Evolutionary conservation across 2,888 invertebrate genomes (phyloP).

Genomic region (Alviniconcha strummeri): DNA sequence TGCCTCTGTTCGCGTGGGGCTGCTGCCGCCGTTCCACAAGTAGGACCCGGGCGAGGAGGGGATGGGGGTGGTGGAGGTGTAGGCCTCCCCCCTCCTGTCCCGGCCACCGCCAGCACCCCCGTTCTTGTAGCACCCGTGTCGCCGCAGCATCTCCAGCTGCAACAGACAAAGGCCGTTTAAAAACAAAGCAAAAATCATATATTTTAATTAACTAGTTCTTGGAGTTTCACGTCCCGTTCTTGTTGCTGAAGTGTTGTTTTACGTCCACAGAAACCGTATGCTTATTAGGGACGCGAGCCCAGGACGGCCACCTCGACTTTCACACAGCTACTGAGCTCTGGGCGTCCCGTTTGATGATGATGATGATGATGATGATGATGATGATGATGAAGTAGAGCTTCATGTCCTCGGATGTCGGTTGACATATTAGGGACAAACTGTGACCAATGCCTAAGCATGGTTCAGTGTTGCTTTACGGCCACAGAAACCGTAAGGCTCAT

Average conservation of each 20-base stretch:
- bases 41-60: slow-evolving; percentile 29
- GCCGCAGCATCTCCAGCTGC: slow-evolving; percentile 27
- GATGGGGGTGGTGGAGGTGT: slow-evolving; percentile 26
- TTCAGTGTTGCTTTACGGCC: too few relatives aligned
- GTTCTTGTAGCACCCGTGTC: slow-evolving; percentile 33
- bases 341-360: too few relatives aligned
- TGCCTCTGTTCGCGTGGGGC: background rate
- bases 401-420: too few relatives aligned
- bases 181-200: background rate
- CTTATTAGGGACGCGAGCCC: too few relatives aligned
- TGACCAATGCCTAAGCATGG: too few relatives aligned
- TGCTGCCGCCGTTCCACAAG: slow-evolving; percentile 17
- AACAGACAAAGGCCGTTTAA: background rate
- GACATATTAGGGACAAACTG: too few relatives aligned
- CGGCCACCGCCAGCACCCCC: background rate
- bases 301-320: too few relatives aligned
- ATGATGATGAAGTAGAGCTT: too few relatives aligned
- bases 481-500: too few relatives aligned
- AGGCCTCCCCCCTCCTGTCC: slow-evolving; percentile 13
- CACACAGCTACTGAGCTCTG: too few relatives aligned
- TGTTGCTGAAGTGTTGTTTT: background rate
- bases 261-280: too few relatives aligned
- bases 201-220: background rate
- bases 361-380: too few relatives aligned
- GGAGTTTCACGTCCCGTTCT: background rate